phyloP scores from a whole-genome alignment of 1,140 invertebrate genomes.

The Globodera rostochiensis region DNA sequence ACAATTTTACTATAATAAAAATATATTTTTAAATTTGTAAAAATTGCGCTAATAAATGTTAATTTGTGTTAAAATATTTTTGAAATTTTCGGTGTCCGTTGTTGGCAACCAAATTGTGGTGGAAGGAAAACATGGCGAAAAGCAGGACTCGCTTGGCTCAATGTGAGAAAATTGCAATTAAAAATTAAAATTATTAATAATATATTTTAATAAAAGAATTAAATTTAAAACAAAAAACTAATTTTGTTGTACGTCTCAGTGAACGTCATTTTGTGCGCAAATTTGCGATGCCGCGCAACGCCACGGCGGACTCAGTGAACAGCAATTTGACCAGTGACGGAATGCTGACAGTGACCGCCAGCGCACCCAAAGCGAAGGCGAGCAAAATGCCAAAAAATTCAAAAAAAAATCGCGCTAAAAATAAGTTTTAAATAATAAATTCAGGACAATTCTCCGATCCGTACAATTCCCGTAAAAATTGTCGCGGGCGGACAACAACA shows the following conservation, averaged over 20 bases:
- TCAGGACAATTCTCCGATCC: slow-evolving; percentile 9
- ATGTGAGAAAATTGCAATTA: slow-evolving; percentile 10
- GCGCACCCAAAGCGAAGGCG: slow-evolving; percentile 36
- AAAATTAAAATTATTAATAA: too few relatives aligned
- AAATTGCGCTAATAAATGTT: too few relatives aligned
- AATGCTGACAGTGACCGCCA: slow-evolving; percentile 41
- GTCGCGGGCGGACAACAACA: not conserved
- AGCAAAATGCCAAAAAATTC: not conserved
- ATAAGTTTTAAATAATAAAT: not conserved
- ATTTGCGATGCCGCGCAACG: slow-evolving; percentile 48
- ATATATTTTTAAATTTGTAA: too few relatives aligned
- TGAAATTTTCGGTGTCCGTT: slow-evolving; percentile 43
- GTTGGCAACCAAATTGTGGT: slow-evolving; percentile 46
- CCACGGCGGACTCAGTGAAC: slow-evolving; percentile 35
- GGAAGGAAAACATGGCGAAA: slow-evolving; percentile 50
- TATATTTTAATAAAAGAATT: too few relatives aligned
- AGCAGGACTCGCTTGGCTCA: slow-evolving; percentile 42
- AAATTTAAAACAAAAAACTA: not conserved
- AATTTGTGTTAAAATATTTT: too few relatives aligned
- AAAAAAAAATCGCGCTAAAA: not conserved
- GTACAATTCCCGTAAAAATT: not conserved
- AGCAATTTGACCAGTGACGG: slow-evolving; percentile 50
- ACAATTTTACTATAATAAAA: too few relatives aligned
- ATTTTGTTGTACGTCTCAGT: slow-evolving; percentile 24
- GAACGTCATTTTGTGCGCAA: slow-evolving; percentile 51